These are phyloP conservation scores for Limanda limanda DNA, from an alignment of 2,113 vertebrate genomes.

Conservation along the genomic window DNA sequence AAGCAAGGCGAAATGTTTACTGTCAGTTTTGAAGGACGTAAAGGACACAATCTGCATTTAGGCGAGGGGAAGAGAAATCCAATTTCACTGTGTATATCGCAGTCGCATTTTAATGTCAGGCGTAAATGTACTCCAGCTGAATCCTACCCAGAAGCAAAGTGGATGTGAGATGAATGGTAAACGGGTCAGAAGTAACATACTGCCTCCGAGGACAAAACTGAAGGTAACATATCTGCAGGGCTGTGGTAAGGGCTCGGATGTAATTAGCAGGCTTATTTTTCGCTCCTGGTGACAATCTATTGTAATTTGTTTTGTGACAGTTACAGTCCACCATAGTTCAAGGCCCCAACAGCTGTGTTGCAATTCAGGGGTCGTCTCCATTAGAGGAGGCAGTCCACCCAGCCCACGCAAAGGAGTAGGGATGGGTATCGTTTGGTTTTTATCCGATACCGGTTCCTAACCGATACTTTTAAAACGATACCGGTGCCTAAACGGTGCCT, in stretches of 20 bases:
- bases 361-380: no score
- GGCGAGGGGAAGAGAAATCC: conserved; percentile 62
- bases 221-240: conserved; percentile 9
- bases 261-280: conserved; percentile 36
- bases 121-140: conserved; percentile 68
- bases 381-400: no score
- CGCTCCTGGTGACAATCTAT: conserved; percentile 1
- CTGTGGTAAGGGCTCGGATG: no score
- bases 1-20: conserved; percentile 59
- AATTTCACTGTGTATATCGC: conserved; percentile 64
- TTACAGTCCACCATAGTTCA: conserved; percentile 12
- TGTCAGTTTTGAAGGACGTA: conserved; percentile 59
- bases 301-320: conserved; percentile 8
- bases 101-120: conserved; percentile 69
- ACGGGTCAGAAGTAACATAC: conserved; percentile 29
- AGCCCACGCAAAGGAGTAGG: no score
- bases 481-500: no score
- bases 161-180: conserved; percentile 70
- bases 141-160: conserved; percentile 68
- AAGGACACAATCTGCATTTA: conserved; percentile 73
- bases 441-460: no score
- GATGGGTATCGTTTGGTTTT: no score
- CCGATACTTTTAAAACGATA: no score
- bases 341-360: no score
- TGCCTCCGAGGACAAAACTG: conserved; percentile 16